Evolutionary conservation across 2,113 vertebrate species (phyloP).

Genomic region (Abramis brama): DNA sequence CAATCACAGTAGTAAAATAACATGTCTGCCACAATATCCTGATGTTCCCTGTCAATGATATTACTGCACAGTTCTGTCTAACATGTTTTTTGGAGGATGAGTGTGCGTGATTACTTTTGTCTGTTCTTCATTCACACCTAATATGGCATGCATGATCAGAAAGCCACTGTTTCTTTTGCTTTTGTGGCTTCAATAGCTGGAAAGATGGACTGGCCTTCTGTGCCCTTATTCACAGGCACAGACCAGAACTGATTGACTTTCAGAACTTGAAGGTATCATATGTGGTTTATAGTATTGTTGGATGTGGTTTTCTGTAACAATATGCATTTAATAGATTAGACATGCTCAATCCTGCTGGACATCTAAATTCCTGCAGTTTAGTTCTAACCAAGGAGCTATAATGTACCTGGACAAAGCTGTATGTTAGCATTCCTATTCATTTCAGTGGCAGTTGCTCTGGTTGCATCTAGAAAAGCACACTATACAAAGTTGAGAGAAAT

Average conservation of each 20-base stretch:
- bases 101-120: neutral
- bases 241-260: constrained; percentile 98
- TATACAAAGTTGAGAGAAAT: neutral
- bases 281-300: constrained; percentile 63
- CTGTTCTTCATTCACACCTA: neutral
- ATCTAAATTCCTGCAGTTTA: neutral
- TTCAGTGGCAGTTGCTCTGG: neutral
- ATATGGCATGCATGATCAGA: neutral
- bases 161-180: neutral
- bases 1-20: neutral
- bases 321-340: neutral
- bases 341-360: neutral
- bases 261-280: constrained; percentile 95
- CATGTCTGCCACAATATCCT: neutral
- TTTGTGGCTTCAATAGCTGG: constrained; percentile 84
- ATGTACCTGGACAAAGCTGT: neutral
- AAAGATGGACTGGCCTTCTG: constrained; percentile 90
- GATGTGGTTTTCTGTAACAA: neutral
- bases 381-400: neutral
- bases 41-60: neutral
- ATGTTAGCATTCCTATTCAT: neutral
- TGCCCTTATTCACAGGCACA: constrained; percentile 98
- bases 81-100: neutral
- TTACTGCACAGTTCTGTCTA: neutral
- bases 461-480: neutral